Evolutionary conservation across 1,140 invertebrate species (phyloP), one percentile per base, ranked within the genome.

Genomic region (Pemphigus obesinymphae): DNA sequence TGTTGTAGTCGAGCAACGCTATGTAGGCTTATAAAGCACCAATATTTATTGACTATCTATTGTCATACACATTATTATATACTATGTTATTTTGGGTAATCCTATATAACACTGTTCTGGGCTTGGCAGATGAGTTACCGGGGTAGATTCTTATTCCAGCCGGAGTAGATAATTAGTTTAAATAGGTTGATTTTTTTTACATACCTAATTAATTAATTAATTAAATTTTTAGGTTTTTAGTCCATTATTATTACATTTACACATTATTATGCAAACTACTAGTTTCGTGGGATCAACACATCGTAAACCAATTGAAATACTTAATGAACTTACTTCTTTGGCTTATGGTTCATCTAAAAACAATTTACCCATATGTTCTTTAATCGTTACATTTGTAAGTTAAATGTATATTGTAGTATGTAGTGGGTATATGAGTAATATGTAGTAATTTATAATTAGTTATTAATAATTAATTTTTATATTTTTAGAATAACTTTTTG

Each of bases 291-390:
- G 89, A 2, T 92, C 92, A 82, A 89, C 90, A 37, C 93, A 93
- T 85, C 89, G 91, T 72, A 89, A 90, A 83, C 92, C 93, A 29
- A 89, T 94, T 10, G 87, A 89, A 84, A 88, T 88, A 8, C 86
- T 95, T 37, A 89, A 89, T 81, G 92, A 94, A 84, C 87, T 96
- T 20, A 90, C 92, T 83, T 92, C 93, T 73, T 92, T 95, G 58
- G 89, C 91, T 82, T 89, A 89, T 82, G 88, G 89, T 70, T 86
- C 86, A 63, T 84, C 82, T 26, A 86, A 88, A 37, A 90, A 89
- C 84, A 84, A 88, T 2, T 88, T 95, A 23, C 95, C 95, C 0
- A 90, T 97, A 66, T 95, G 94, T 85, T 90, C 91, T 84, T 87
- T 97, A 61, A 90, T 97, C 55, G 91, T 91, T 37, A 88, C 90